Evolutionary conservation across 2,888 invertebrate genomes (phyloP).

Genomic region (Heliconius ethilla): DNA sequence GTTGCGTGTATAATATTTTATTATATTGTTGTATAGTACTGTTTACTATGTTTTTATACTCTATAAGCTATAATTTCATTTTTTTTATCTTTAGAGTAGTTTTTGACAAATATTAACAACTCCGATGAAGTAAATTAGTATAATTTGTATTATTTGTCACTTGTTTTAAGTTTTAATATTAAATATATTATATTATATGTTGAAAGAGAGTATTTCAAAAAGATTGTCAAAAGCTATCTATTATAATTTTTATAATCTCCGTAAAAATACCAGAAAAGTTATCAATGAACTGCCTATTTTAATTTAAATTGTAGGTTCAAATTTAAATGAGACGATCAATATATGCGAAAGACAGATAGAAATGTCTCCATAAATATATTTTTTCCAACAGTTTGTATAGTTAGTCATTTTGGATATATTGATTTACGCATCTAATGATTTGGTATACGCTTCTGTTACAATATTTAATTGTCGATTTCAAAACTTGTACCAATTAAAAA

Average conservation of each 20-base stretch:
- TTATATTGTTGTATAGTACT: slow-evolving; percentile 7
- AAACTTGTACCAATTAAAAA: too few species aligned
- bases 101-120: not conserved
- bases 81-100: not conserved
- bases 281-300: not conserved
- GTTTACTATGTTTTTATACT: not conserved
- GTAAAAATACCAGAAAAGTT: not conserved
- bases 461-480: too few species aligned
- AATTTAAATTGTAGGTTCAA: not conserved
- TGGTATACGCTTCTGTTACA: too few species aligned
- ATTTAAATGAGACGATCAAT: not conserved
- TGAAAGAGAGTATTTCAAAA: not conserved
- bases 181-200: not conserved
- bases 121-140: not conserved
- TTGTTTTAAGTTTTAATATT: not conserved
- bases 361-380: not conserved
- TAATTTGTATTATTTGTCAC: too few species aligned
- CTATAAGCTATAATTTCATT: not conserved
- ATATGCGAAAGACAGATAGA: not conserved
- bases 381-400: not conserved
- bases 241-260: not conserved
- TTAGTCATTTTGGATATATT: not conserved
- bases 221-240: not conserved
- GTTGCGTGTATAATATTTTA: not conserved
- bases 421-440: too few species aligned